Evolutionary conservation across 1,140 invertebrate species (phyloP), one percentile per base, ranked within the genome.

Genomic region (Diprion similis): DNA sequence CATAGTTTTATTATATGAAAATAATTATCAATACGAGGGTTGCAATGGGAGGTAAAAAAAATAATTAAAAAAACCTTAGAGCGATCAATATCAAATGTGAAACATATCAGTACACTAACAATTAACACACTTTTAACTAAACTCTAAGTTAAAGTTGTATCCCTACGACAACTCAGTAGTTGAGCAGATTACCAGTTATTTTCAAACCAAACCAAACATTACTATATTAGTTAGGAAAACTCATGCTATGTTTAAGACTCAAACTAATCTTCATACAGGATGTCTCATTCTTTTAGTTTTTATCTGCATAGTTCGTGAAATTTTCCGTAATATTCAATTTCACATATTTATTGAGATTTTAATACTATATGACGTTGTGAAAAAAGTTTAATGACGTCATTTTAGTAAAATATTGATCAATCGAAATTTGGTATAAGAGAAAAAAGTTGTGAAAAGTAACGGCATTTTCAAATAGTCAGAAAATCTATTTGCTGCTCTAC

Each of bases 141-240:
- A 37, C 24, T 37, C 24, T 37, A 37, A 37, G 24, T 37, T 37
- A 37, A 37, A 1, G 24, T 37, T 59, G n/a, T 59, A 59, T 59
- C 51, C 51, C 51, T 59, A 59, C 51, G n/a, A 59, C 11, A 15
- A 15, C n/a, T 68, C 46, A 9, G 24, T 66, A 48, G 18, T 37
- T 71, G 48, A 71, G 66, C 46, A 51, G 72, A 78, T 81, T 81
- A 73, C 77, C 78, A 77, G 80, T 86, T 83, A 83, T 77, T 78
- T 66, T 83, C 75, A 83, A 82, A 87, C 85, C 85, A 88, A 83
- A 85, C 81, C 83, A 85, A 83, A 82, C 76, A 82, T 86, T 87
- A 85, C 78, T 81, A 84, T 85, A 88, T 88, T 87, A 87, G 85
- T 86, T 77, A 78, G 81, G 78, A 17, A 80, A 83, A 83, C 59